Evolutionary conservation across 2,113 vertebrate genomes (phyloP).

Genomic region (Lagenorhynchus albirostris): DNA sequence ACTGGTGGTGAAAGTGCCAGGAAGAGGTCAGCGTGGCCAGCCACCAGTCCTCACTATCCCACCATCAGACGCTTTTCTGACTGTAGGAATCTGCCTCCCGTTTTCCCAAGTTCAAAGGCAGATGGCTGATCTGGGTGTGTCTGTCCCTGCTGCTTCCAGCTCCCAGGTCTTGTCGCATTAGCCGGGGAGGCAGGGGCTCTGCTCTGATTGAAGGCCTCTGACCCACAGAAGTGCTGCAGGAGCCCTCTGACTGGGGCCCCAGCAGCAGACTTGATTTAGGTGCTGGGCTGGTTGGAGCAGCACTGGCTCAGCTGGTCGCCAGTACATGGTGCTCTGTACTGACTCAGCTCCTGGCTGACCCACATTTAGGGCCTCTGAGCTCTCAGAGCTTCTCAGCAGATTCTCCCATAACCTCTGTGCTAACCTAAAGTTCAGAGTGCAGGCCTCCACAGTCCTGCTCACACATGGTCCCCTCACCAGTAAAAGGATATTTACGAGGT

Average conservation of each 20-base stretch:
- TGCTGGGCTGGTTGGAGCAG: neutral
- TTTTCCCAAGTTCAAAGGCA: slow-evolving; percentile 26
- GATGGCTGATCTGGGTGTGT: neutral
- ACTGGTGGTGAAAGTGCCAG: neutral
- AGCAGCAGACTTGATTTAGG: neutral
- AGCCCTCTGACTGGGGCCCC: neutral
- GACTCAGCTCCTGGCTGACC: neutral
- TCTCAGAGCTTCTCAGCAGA: neutral
- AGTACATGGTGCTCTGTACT: neutral
- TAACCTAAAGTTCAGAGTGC: neutral
- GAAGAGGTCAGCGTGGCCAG: neutral
- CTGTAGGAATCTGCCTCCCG: slow-evolving; percentile 14
- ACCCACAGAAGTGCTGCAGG: neutral
- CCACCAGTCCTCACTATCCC: neutral
- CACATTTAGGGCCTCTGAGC: neutral
- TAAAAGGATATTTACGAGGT: neutral
- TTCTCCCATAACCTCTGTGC: neutral
- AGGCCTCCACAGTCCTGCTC: neutral
- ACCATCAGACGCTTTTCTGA: neutral
- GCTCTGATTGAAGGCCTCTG: neutral
- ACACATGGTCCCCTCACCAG: neutral
- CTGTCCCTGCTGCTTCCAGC: neutral
- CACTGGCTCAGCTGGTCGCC: neutral
- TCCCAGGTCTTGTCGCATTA: neutral
- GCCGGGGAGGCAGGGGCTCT: neutral